These are phyloP conservation scores for Apodemia mormo DNA, from an alignment of 2,888 invertebrate species.

Conservation along the genomic window DNA sequence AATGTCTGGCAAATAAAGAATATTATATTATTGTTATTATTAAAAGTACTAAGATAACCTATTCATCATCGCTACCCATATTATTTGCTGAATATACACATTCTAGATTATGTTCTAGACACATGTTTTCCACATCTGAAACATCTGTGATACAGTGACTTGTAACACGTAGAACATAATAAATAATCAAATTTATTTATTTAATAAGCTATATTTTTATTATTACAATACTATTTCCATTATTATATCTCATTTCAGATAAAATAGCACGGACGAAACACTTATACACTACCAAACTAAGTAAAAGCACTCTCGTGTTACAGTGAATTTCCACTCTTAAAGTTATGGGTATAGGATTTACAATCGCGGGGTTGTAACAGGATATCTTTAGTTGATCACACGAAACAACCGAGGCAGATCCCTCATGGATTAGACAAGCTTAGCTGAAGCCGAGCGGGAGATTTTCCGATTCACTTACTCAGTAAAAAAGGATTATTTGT, in stretches of 20 bases:
- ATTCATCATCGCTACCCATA: no score
- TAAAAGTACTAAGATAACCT: no score
- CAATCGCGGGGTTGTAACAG: not conserved
- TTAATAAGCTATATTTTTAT: not conserved
- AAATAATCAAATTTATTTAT: no score
- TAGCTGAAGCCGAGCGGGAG: slow-evolving; percentile 29
- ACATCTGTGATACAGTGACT: no score
- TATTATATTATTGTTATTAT: no score
- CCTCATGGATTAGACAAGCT: slow-evolving; percentile 32
- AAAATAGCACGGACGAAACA: not conserved
- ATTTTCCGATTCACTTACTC: slow-evolving; percentile 34
- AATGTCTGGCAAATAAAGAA: no score
- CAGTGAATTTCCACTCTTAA: not conserved
- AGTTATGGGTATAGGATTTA: not conserved
- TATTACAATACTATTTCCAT: not conserved
- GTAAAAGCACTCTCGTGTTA: not conserved
- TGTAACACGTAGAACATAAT: no score
- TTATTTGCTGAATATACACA: no score
- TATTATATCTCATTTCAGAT: not conserved
- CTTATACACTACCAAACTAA: not conserved
- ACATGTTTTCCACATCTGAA: no score
- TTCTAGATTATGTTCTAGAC: no score
- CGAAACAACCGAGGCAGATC: slow-evolving; percentile 20
- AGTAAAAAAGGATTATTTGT: slow-evolving; percentile 22
- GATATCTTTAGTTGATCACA: slow-evolving; percentile 11